Evolutionary conservation across 2,113 vertebrate genomes (phyloP).

Genomic region (Megalops atlanticus): DNA sequence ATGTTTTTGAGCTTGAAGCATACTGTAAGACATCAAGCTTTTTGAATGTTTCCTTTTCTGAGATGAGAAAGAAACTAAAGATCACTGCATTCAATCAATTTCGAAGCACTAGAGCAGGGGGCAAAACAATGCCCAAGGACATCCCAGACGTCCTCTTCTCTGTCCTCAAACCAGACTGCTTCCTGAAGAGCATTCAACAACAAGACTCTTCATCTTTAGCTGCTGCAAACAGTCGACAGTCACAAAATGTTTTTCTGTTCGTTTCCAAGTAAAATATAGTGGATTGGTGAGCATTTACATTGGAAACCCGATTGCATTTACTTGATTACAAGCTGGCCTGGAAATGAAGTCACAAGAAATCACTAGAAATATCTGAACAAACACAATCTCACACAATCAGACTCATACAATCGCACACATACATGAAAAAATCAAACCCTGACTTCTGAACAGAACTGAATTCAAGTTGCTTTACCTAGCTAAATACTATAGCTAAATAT

Average conservation of each 20-base stretch:
- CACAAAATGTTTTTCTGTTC: not conserved
- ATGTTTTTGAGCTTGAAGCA: too few species aligned
- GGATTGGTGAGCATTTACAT: not conserved
- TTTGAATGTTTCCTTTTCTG: not conserved
- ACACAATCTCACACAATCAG: not conserved
- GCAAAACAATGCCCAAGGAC: not conserved
- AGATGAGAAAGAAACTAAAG: not conserved
- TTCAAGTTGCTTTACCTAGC: not conserved
- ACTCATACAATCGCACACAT: too few species aligned
- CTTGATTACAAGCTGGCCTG: not conserved
- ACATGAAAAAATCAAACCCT: not conserved
- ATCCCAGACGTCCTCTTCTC: not conserved
- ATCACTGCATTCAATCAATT: not conserved
- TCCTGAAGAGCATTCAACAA: too few species aligned
- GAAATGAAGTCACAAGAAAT: not conserved
- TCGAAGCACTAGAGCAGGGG: not conserved
- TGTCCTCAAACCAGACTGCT: not conserved
- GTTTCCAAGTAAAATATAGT: not conserved
- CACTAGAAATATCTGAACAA: not conserved
- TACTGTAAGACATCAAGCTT: not conserved
- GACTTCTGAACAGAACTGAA: not conserved
- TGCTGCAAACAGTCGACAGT: not conserved
- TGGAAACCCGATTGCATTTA: not conserved
- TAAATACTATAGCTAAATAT: not conserved
- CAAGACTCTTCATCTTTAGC: slow-evolving; percentile 9